These are phyloP conservation scores for Synanthedon andrenaeformis DNA, from an alignment of 2,888 invertebrate species.

Conservation along the genomic window DNA sequence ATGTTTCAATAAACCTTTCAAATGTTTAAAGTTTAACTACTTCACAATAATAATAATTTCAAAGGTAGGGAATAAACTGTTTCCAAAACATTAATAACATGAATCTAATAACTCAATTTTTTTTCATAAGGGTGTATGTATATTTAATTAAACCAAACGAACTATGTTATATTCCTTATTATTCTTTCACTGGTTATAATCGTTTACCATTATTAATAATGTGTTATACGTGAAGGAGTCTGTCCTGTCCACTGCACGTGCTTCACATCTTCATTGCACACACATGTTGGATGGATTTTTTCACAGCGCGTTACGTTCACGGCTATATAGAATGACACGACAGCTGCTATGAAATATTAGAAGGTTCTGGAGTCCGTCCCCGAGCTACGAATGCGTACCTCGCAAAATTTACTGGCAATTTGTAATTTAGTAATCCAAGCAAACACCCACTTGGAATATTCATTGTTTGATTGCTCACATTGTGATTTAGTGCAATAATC, in stretches of 20 bases:
- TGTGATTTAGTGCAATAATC: conserved; percentile 56
- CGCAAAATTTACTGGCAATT: conserved; percentile 39
- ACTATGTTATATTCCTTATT: too few species aligned
- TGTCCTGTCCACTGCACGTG: conserved; percentile 36
- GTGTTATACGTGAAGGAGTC: conserved; percentile 22
- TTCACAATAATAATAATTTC: too few species aligned
- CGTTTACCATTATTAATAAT: neutral
- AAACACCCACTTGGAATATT: conserved; percentile 52
- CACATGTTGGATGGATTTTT: conserved; percentile 49
- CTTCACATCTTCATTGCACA: conserved; percentile 26
- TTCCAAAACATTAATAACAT: too few species aligned
- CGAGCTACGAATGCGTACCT: conserved; percentile 9
- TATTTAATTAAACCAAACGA: too few species aligned
- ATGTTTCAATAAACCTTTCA: too few species aligned
- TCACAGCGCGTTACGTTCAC: conserved; percentile 36
- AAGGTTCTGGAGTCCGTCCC: neutral
- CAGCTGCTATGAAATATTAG: conserved; percentile 52
- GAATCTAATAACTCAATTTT: too few species aligned
- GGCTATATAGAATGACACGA: conserved; percentile 42
- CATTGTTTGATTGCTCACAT: conserved; percentile 46
- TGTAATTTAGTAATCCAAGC: conserved; percentile 45
- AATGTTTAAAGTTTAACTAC: too few species aligned
- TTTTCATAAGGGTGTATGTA: too few species aligned
- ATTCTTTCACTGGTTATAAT: neutral
- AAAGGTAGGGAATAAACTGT: too few species aligned